phyloP scores from a whole-genome alignment of 2,797 vertebrate genomes.

The Periparus ater region DNA sequence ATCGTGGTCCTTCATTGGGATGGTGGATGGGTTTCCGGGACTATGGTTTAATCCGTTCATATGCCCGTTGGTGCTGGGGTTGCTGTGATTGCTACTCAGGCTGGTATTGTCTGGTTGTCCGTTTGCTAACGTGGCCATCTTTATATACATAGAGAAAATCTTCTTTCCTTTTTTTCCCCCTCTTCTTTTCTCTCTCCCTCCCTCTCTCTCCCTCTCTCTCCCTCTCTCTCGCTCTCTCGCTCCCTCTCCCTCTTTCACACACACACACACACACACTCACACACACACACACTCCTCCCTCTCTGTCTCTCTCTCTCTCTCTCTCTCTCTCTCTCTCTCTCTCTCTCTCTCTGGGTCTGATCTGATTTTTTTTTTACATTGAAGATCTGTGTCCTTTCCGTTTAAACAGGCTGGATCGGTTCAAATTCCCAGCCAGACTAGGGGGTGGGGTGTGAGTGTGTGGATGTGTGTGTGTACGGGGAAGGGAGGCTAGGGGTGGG shows the following conservation, averaged over 20 bases:
- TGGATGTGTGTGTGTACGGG: constrained; percentile 48
- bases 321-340: constrained; percentile 11
- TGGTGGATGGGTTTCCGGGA: constrained; percentile 95
- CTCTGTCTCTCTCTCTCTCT: constrained; percentile 4
- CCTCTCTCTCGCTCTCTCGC: constrained; percentile 55
- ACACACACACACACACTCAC: constrained; percentile 36
- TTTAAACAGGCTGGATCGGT: constrained; percentile 94
- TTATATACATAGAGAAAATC: constrained; percentile 88
- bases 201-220: constrained; percentile 44
- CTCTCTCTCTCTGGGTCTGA: constrained; percentile 55
- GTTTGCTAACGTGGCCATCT: constrained; percentile 99
- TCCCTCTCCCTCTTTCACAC: constrained; percentile 55
- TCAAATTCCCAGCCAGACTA: constrained; percentile 81
- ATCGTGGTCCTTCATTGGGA: constrained; percentile 99
- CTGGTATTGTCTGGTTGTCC: constrained; percentile 96
- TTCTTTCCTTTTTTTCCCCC: constrained; percentile 79
- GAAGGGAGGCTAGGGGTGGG: constrained; percentile 65
- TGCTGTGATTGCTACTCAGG: constrained; percentile 89
- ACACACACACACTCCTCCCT: constrained; percentile 28
- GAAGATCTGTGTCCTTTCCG: constrained; percentile 96
- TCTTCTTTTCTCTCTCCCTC: constrained; percentile 75
- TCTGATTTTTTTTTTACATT: constrained; percentile 89
- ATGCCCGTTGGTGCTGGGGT: constrained; percentile 93
- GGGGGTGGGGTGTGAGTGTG: constrained; percentile 80
- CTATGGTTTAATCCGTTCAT: constrained; percentile 99